phyloP scores from a whole-genome alignment of 2,113 vertebrate species.

The Ornithorhynchus anatinus region DNA sequence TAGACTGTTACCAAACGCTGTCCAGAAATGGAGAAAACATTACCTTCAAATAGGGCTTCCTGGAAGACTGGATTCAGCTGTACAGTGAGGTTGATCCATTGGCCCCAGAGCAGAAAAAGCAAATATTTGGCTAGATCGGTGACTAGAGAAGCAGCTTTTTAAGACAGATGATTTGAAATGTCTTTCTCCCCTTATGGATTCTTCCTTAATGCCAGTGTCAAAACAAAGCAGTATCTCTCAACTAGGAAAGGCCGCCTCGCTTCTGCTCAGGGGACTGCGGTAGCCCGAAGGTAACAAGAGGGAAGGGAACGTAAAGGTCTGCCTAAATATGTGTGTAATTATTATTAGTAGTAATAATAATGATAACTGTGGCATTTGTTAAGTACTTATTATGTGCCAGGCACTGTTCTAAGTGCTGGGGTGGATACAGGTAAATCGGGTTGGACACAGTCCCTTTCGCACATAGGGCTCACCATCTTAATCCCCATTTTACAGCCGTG shows the following conservation, averaged over 20 bases:
- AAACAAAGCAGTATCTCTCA: background rate
- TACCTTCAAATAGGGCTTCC: conserved; percentile 9
- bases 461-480: too few relatives aligned
- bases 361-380: too few relatives aligned
- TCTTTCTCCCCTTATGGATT: background rate
- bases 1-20: conserved; percentile 1
- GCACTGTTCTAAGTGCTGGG: too few relatives aligned
- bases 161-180: conserved; percentile 17
- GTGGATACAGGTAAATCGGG: too few relatives aligned
- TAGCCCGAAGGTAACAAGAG: too few relatives aligned
- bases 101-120: conserved; percentile 13
- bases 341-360: too few relatives aligned
- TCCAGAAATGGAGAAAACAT: conserved; percentile 33
- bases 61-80: conserved; percentile 19
- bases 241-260: background rate
- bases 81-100: conserved; percentile 45
- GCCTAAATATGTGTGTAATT: too few relatives aligned
- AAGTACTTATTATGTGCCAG: too few relatives aligned
- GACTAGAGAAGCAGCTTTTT: conserved; percentile 17
- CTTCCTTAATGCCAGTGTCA: background rate
- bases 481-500: too few relatives aligned
- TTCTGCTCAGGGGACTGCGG: conserved; percentile 4
- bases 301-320: too few relatives aligned
- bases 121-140: conserved; percentile 33
- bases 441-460: too few relatives aligned